Percentiles rank a stretch among this genome's conserved stretches.
Conservation (phyloP, 2,797 vertebrate genomes). For the Chaunax sp. region DNA sequence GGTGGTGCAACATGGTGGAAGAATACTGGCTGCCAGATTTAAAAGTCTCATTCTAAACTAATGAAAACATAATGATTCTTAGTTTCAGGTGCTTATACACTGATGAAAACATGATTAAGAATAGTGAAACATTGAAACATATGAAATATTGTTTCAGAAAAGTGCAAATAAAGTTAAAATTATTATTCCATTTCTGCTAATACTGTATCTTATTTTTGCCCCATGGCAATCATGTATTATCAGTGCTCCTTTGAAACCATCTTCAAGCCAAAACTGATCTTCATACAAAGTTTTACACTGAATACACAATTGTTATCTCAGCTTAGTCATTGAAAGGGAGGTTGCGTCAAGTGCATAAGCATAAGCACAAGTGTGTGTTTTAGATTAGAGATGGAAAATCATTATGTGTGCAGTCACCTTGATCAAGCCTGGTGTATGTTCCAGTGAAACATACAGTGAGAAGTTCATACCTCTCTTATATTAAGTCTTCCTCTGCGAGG, state of each 20-base stretch:
- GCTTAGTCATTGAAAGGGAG: conserved; percentile 24
- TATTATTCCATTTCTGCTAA: no score
- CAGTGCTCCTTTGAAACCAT: not conserved
- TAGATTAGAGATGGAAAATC: conserved; percentile 68
- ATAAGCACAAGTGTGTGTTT: conserved; percentile 55
- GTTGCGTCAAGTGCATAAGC: conserved; percentile 12
- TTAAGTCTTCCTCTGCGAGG: conserved; percentile 3
- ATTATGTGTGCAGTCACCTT: conserved; percentile 67
- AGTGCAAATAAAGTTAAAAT: no score
- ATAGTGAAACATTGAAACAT: no score
- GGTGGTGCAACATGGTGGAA: no score
- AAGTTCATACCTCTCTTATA: conserved; percentile 43
- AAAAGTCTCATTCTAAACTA: no score
- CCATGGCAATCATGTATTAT: not conserved
- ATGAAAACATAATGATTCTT: no score
- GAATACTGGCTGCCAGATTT: no score
- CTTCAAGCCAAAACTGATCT: conserved; percentile 2
- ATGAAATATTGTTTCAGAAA: no score
- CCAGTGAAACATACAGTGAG: conserved; percentile 37
- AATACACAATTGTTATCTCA: conserved; percentile 40
- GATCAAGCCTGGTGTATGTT: conserved; percentile 45
- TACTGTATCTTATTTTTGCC: no score
- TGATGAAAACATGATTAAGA: no score
- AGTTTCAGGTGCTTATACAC: no score
- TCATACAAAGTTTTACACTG: not conserved